Percentiles rank a stretch among this genome's conserved stretches.
Conservation (phyloP, 2,113 vertebrate genomes). For the Ammodytes marinus region DNA sequence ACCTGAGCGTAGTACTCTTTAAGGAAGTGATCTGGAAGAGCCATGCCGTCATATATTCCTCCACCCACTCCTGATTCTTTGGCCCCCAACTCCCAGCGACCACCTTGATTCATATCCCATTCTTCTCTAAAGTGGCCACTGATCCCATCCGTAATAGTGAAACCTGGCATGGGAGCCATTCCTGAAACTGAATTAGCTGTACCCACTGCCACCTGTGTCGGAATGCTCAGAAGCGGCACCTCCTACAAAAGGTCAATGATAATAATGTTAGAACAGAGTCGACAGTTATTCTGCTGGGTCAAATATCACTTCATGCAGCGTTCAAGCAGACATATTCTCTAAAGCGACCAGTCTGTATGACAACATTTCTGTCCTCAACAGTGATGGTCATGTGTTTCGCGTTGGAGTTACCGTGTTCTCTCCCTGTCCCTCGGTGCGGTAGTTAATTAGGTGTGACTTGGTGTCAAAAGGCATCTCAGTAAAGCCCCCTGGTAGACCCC, state of each 20-base stretch:
- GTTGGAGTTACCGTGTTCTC: constrained; percentile 86
- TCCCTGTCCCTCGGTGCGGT: constrained; percentile 90
- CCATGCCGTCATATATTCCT: constrained; percentile 63
- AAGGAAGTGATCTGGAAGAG: constrained; percentile 69
- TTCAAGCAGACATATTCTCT: not conserved
- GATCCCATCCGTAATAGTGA: constrained; percentile 40
- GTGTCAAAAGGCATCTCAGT: constrained; percentile 77
- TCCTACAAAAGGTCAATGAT: constrained; percentile 56
- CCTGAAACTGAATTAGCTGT: not conserved
- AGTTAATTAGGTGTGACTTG: constrained; percentile 89
- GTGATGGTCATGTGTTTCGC: not conserved
- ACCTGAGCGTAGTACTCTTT: constrained; percentile 79
- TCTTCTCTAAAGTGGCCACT: not conserved
- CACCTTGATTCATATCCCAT: not conserved
- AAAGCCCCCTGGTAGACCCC: constrained; percentile 72
- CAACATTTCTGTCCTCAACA: not conserved
- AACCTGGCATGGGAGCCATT: not conserved
- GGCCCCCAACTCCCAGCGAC: constrained; percentile 2
- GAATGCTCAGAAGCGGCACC: constrained; percentile 53
- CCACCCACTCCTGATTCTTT: constrained; percentile 20
- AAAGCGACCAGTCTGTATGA: not conserved
- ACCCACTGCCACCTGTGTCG: constrained; percentile 8
- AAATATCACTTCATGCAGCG: not conserved
- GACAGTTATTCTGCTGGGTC: not conserved
- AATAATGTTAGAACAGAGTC: constrained; percentile 13